These are phyloP conservation scores for Drosophila rellima DNA, from an alignment of 2,888 invertebrate species.

Conservation along the genomic window DNA sequence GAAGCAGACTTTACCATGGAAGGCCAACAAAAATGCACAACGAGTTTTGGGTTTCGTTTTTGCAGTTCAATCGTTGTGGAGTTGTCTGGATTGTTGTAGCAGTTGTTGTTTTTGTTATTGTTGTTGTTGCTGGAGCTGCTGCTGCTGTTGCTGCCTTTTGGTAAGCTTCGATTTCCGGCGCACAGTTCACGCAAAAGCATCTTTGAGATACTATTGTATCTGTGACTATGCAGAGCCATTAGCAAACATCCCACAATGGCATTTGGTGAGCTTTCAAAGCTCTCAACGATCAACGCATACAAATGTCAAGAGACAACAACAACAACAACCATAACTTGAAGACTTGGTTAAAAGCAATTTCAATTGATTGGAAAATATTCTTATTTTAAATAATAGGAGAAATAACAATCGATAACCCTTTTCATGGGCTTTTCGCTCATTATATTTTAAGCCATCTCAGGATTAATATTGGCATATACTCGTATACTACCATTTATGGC, in stretches of 20 bases:
- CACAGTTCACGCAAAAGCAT: slow-evolving; percentile 47
- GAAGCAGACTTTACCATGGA: slow-evolving; percentile 51
- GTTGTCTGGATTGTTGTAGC: slow-evolving; percentile 31
- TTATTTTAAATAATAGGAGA: slow-evolving; percentile 9
- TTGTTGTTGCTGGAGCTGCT: slow-evolving; percentile 8
- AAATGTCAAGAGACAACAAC: slow-evolving; percentile 5
- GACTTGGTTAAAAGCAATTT: slow-evolving; percentile 16
- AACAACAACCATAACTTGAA: background rate
- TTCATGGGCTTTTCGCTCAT: background rate
- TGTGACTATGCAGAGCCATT: slow-evolving; percentile 20
- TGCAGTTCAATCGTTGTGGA: slow-evolving; percentile 50
- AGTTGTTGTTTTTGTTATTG: slow-evolving; percentile 3
- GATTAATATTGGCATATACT: slow-evolving; percentile 13
- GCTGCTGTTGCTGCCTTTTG: slow-evolving; percentile 33
- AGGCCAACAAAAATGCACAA: slow-evolving; percentile 53
- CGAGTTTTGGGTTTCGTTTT: slow-evolving; percentile 65
- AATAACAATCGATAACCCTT: slow-evolving; percentile 7
- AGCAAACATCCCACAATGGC: slow-evolving; percentile 21
- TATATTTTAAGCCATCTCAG: slow-evolving; percentile 2
- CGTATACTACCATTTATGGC: slow-evolving; percentile 8
- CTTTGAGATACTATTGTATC: slow-evolving; percentile 58
- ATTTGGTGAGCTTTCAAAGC: slow-evolving; percentile 21
- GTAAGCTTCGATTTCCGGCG: slow-evolving; percentile 64
- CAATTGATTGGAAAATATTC: slow-evolving; percentile 17
- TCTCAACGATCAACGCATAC: slow-evolving; percentile 24